Base-by-base conservation (phyloP, 2,797 vertebrate species). In the Lepilemur septentrionalis region DNA sequence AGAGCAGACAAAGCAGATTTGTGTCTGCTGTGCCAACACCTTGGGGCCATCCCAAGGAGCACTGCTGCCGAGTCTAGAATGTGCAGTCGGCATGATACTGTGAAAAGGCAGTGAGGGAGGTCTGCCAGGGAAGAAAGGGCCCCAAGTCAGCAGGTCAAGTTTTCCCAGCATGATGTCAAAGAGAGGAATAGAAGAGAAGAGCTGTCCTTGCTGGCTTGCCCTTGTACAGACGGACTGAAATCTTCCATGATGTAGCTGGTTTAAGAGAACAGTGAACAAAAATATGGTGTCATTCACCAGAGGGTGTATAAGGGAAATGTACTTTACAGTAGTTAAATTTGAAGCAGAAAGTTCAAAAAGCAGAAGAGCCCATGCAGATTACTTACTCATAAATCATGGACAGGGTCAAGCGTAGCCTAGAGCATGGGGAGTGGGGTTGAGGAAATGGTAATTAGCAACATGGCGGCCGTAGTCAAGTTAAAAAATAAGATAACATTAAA, bases 1-100 rank as follows among this genome's bases (percentile, higher is more conserved):
- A 72, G 70, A 94, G 90, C 80, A 85, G 93, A 76, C 5, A 28
- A 80, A 43, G 46, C 55, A 97, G 92, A 96, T 96, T 96, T 70
- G 41, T 32, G 75, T 50, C 35, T 82, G n/a, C 17, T 23, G 30
- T 92, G 95, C 96, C 97, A 97, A 65, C 17, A 81, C 72, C 96
- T 84, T 63, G 70, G 70, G 81, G 93, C 50, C 28, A 43, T 38
- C 52, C 86, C 41, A 38, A 89, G 78, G 61, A 97, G 6, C 18
- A 13, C 41, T 94, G 70, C 48, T 52, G 59, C 23, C 67, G 48
- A 83, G 35, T 93, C 25, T 35, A 69, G 61, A 81, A 73, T 91
- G 80, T 67, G 57, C 46, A 89, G 38, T 94, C 91, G 88, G 84
- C 13, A 8, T 85, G 50, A 32, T 38, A 32, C 69, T 22, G 52